These are phyloP conservation scores for Drosophila rellima DNA, from an alignment of 2,888 invertebrate species.

Conservation along the genomic window DNA sequence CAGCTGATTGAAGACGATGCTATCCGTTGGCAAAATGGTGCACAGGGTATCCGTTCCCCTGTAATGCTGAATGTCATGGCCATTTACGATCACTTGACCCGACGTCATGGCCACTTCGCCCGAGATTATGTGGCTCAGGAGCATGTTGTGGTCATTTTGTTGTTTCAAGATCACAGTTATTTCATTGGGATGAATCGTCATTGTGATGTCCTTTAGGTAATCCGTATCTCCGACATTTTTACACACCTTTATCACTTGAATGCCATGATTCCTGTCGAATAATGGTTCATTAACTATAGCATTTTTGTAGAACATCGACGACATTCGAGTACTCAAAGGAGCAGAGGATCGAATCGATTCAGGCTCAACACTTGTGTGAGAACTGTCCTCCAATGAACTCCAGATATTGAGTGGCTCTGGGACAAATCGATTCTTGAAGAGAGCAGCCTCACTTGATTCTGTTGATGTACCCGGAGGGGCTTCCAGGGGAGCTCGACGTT, in stretches of 20 bases:
- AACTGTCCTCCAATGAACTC: not conserved
- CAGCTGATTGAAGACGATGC: slow-evolving; percentile 23
- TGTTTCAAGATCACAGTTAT: slow-evolving; percentile 29
- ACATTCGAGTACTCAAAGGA: too few relatives aligned
- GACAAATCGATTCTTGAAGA: not conserved
- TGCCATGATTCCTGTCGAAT: slow-evolving; percentile 16
- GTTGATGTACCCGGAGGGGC: not conserved
- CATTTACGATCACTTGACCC: slow-evolving; percentile 24
- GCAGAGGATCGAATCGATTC: not conserved
- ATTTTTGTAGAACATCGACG: not conserved
- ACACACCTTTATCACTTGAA: slow-evolving; percentile 18
- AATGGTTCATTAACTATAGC: not conserved
- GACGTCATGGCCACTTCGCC: slow-evolving; percentile 8
- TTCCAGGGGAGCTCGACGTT: not conserved
- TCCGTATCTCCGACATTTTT: slow-evolving; percentile 11
- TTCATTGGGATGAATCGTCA: slow-evolving; percentile 38
- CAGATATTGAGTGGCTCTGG: not conserved
- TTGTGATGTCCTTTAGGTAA: slow-evolving; percentile 12
- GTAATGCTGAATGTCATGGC: not conserved
- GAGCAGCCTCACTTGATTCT: not conserved
- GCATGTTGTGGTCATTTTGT: not conserved
- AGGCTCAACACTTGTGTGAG: not conserved
- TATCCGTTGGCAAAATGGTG: slow-evolving; percentile 13
- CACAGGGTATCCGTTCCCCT: slow-evolving; percentile 11
- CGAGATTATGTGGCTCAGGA: slow-evolving; percentile 20